Base-by-base conservation (phyloP, 2,113 vertebrate genomes). In the Prunella fulvescens region DNA sequence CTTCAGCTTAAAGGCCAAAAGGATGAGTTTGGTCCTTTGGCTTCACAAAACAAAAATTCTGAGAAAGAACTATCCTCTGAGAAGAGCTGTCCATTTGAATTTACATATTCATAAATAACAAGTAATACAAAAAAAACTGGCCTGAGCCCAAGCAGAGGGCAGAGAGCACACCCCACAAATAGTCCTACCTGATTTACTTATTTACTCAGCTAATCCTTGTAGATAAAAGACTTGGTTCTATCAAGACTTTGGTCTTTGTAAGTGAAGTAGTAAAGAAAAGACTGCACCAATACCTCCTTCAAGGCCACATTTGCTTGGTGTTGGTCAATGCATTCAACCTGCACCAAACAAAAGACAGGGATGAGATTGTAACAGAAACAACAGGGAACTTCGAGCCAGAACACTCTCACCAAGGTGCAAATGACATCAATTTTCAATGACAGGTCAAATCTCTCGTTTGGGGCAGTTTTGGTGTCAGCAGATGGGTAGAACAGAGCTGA, bases 311-410 rank as follows among this genome's bases (percentile, higher is more conserved):
- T 95, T 57, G 96, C 97, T 74, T 96, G 91, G 10, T 72, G 86
- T 67, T 97, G 97, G 45, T 98, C 97, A 65, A 93, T 88, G 78
- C 97, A 98, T 66, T 98, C 97, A 66, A 98, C 95, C 98, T 98
- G 93, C 40, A 79, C 19, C 81, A 74, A 87, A 88, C 1, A 35
- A 19, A 57, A 78, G 12, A 56, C n/a, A 76, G 33, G 20, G 29
- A 37, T 78, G 29, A 92, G 70, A 64, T 2, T 50, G 10, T 14
- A 57, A 47, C 3, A 61, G 1, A 51, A 29, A 39, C 14, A 60
- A 2, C n/a, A 6, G 8, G 3, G 11, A 92, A 28, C 35, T 69
- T 67, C 0, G 11, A 61, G 31, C 12, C 31, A 77, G 16, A 62
- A 50, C 5, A 66, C 19, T 31, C 40, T 26, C 29, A 33, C 26